phyloP scores from a whole-genome alignment of 2,888 invertebrate species.

The Nephrocerus scutellatus region DNA sequence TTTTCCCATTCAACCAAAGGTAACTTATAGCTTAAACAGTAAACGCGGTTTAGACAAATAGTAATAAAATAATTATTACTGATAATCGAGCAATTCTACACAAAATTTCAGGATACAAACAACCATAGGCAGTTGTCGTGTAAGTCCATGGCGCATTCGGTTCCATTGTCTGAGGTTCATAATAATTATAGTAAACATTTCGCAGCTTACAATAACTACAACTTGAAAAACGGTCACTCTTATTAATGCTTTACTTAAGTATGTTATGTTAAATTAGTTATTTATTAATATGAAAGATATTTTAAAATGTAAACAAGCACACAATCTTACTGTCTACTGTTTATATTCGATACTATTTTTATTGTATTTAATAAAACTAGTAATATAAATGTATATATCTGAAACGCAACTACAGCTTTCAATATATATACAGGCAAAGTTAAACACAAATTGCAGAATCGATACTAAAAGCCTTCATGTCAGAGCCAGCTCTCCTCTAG shows the following conservation, averaged over 20 bases:
- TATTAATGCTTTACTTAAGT: conserved; percentile 48
- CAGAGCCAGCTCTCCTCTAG: too few species aligned
- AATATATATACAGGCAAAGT: too few species aligned
- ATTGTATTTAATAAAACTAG: too few species aligned
- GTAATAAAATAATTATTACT: not conserved
- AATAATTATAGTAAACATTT: conserved; percentile 37
- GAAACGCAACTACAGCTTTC: too few species aligned
- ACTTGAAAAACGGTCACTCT: conserved; percentile 36
- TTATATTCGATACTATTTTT: too few species aligned
- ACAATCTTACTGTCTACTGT: too few species aligned
- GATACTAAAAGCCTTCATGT: too few species aligned
- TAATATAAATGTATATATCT: too few species aligned
- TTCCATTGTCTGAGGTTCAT: conserved; percentile 32
- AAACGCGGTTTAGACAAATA: not conserved
- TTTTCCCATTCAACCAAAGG: conserved; percentile 54
- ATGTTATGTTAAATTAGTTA: too few species aligned
- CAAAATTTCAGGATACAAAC: conserved; percentile 34
- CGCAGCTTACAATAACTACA: conserved; percentile 22
- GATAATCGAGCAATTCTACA: not conserved
- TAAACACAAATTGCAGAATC: too few species aligned
- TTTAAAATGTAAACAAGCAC: too few species aligned
- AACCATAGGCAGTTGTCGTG: conserved; percentile 46
- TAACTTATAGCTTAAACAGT: conserved; percentile 18
- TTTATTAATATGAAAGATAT: too few species aligned
- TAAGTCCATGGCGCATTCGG: conserved; percentile 37